These are phyloP conservation scores for Ophion slaviceki DNA, from an alignment of 2,888 invertebrate species.

Conservation along the genomic window DNA sequence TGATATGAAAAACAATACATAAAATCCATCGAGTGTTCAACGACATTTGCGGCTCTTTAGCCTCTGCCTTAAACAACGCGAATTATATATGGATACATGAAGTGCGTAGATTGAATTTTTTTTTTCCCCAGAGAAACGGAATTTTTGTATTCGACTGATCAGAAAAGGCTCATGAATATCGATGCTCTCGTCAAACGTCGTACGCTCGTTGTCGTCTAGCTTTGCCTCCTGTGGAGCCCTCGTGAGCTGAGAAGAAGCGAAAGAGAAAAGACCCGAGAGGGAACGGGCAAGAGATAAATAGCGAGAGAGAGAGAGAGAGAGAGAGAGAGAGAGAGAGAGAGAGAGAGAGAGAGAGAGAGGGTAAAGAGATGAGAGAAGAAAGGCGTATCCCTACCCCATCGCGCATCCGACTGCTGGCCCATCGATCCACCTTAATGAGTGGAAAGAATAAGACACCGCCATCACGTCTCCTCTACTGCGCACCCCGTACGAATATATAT, in stretches of 20 bases:
- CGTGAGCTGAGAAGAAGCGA: slow-evolving; percentile 43
- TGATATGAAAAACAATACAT: background rate
- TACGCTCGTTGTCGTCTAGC: slow-evolving; percentile 42
- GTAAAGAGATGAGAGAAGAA: slow-evolving; percentile 59
- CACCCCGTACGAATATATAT: slow-evolving; percentile 64
- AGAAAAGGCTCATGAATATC: slow-evolving; percentile 60
- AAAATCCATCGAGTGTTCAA: background rate
- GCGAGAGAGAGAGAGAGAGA: slow-evolving; percentile 16
- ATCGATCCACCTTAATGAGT: slow-evolving; percentile 84
- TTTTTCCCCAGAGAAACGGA: slow-evolving; percentile 41
- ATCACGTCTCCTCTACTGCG: slow-evolving; percentile 70
- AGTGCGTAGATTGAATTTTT: background rate
- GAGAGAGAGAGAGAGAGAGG: slow-evolving; percentile 24
- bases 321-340: slow-evolving; percentile 17
- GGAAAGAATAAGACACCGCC: slow-evolving; percentile 83
- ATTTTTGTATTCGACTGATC: slow-evolving; percentile 56
- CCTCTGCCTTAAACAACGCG: too few species aligned
- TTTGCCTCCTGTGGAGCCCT: slow-evolving; percentile 46
- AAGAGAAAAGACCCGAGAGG: slow-evolving; percentile 1
- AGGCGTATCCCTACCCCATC: slow-evolving; percentile 67
- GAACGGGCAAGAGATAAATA: too few species aligned
- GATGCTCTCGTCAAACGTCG: slow-evolving; percentile 64
- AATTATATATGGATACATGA: too few species aligned
- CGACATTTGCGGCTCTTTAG: too few species aligned
- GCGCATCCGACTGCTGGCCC: slow-evolving; percentile 79